Base-by-base conservation (phyloP, 1,140 invertebrate genomes). In the Bactericera cockerelli region DNA sequence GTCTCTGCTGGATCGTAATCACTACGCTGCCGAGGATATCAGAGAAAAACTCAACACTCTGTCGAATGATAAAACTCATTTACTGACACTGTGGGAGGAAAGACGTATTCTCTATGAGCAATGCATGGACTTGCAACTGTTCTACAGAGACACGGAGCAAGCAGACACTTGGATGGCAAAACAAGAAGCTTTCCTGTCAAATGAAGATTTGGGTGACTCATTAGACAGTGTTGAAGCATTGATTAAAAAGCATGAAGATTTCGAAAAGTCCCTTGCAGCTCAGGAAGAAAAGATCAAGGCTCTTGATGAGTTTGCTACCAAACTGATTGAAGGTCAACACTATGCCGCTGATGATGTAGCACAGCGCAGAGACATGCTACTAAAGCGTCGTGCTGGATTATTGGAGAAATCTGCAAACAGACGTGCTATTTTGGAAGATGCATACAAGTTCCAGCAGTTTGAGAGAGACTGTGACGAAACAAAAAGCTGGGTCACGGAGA, bases 241-340 rank as follows among this genome's bases (percentile, higher is more conserved):
- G 25, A 89, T 98, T 28, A 98, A 98, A 74, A 99, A 99, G 70
- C 95, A 99, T 71, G 93, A 98, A 70, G 96, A 99, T 74, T 99
- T 99, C 71, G 95, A 98, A 71, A 99, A 98, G 73, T 96, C 91
- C 4, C 74, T 99, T 1, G 92, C 92, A 19, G 95, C 95, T 6
- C 96, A 99, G 69, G 94, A 98, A 70, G 94, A 98, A 69, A 98
- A 98, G 74, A 98, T 98, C 65, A 94, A 93, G 71, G 92, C 92
- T 6, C 69, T 99, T n/a, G 94, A 98, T 72, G 94, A 98, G 68
- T 98, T 98, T 75, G 95, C 96, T 6, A 91, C 92, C 1, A 98
- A 98, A 68, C 71, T 93, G 1, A 94, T 98, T 63, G 90, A 96
- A 74, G 93, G 92, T 6, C 89, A 95, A 69, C 95, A 98, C 71